Evolutionary conservation across 2,888 invertebrate species (phyloP).

Genomic region (Andricus quercusramuli): DNA sequence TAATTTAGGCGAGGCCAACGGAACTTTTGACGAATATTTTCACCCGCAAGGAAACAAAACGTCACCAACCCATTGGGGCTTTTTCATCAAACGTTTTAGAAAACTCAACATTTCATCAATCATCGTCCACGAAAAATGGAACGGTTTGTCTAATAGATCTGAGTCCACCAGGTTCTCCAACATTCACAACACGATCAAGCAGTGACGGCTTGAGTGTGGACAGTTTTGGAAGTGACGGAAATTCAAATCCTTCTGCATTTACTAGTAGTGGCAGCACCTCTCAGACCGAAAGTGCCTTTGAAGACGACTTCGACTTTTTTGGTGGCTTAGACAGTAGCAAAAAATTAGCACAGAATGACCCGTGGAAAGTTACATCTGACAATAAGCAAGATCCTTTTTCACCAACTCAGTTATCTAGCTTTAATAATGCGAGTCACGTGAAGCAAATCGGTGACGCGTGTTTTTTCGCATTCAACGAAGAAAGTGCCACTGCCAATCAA

Average conservation of each 20-base stretch:
- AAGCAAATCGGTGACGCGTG: constrained; percentile 67
- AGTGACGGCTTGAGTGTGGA: constrained; percentile 88
- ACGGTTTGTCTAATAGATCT: constrained; percentile 84
- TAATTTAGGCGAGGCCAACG: constrained; percentile 69
- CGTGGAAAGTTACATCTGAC: constrained; percentile 78
- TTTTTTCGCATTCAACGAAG: constrained; percentile 69
- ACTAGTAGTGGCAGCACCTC: constrained; percentile 84
- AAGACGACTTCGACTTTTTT: constrained; percentile 89
- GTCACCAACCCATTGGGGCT: not conserved
- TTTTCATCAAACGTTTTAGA: constrained; percentile 50
- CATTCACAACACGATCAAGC: constrained; percentile 86
- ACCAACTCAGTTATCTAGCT: constrained; percentile 68
- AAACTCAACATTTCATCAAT: constrained; percentile 57
- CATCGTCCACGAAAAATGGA: constrained; percentile 55
- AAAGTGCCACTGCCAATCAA: constrained; percentile 51
- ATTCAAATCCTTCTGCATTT: constrained; percentile 81
- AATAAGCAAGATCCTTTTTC: constrained; percentile 81
- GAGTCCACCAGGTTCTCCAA: constrained; percentile 88
- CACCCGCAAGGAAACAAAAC: constrained; percentile 48
- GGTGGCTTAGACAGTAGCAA: constrained; percentile 80
- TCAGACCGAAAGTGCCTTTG: constrained; percentile 89
- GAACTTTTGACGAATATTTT: constrained; percentile 73
- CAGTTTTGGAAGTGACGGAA: constrained; percentile 88
- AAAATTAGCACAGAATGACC: constrained; percentile 79
- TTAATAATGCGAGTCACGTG: constrained; percentile 46